Conservation (phyloP, 2,797 vertebrate species). For the Saxicola maurus region DNA sequence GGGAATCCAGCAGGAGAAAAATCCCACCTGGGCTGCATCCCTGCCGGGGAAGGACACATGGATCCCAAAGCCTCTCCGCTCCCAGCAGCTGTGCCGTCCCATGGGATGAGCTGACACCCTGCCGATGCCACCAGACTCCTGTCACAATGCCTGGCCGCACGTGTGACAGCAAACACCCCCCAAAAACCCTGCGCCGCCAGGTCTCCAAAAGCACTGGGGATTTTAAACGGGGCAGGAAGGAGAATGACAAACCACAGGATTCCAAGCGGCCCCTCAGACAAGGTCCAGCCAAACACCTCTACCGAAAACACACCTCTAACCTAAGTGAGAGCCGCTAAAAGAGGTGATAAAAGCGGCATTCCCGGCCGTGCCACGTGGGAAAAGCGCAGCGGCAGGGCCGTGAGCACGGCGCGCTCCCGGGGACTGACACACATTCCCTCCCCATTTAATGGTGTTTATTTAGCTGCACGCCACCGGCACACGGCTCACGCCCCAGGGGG, state of each 20-base stretch:
- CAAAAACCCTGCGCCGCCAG: accelerated
- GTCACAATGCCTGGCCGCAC: neutral
- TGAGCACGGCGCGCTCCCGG: accelerated
- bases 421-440: neutral
- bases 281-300: neutral
- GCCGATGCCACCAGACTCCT: neutral
- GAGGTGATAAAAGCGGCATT: neutral
- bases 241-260: accelerated
- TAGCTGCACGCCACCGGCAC: neutral
- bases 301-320: neutral
- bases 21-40: neutral
- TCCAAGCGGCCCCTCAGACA: neutral
- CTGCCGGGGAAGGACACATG: accelerated
- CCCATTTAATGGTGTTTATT: neutral
- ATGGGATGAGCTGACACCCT: neutral
- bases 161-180: neutral
- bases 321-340: accelerated
- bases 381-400: neutral
- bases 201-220: neutral
- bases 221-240: neutral
- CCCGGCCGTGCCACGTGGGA: neutral
- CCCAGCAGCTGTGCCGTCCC: neutral
- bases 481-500: accelerated
- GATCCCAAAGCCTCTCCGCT: neutral
- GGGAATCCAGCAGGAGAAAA: neutral